Percentiles rank a stretch among this genome's conserved stretches.
phyloP scores from a whole-genome alignment of 2,113 vertebrate species.

The Prunella fulvescens region DNA sequence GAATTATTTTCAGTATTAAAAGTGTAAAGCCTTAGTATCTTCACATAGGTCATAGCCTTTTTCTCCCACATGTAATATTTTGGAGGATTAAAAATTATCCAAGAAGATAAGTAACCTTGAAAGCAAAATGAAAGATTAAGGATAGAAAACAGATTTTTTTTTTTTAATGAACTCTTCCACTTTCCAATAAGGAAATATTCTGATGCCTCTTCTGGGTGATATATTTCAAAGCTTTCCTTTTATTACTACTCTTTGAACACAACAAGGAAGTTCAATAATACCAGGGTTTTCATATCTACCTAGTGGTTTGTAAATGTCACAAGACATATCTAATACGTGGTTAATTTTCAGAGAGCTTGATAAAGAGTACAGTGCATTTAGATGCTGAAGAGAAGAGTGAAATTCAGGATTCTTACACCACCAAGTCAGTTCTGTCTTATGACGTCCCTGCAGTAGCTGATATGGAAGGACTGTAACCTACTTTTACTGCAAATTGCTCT shows the following conservation, averaged over 20 bases:
- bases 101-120: not conserved
- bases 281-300: not conserved
- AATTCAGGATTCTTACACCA: not conserved
- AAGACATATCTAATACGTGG: not conserved
- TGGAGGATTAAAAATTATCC: not conserved
- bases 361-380: not conserved
- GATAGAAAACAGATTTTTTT: not conserved
- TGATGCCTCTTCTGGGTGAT: not conserved
- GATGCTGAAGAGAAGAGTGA: not conserved
- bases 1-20: not conserved
- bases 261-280: not conserved
- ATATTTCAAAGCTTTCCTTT: not conserved
- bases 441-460: not conserved
- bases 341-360: not conserved
- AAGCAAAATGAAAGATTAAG: not conserved
- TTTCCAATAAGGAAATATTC: not conserved
- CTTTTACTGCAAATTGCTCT: not conserved
- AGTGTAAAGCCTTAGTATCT: not conserved
- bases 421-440: not conserved
- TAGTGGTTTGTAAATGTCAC: not conserved
- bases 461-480: not conserved
- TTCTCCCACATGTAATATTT: not conserved
- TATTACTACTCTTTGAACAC: not conserved
- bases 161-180: not conserved
- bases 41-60: not conserved